Evolutionary conservation across 2,797 vertebrate genomes (phyloP).

Genomic region (Gouania willdenowi): DNA sequence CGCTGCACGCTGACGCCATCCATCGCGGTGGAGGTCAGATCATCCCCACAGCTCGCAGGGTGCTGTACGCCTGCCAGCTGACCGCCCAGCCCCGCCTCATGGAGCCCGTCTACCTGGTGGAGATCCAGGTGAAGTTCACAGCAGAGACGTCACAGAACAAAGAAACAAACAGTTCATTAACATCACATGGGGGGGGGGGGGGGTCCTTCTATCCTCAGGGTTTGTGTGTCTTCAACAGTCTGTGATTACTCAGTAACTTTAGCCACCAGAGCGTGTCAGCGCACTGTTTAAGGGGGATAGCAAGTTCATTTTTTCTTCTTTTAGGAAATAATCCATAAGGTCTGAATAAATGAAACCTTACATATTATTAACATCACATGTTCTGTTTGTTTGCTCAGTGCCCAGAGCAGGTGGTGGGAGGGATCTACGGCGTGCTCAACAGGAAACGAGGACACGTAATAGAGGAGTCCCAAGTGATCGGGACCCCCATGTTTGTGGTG

Average conservation of each 20-base stretch:
- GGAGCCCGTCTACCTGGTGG: slow-evolving; percentile 94
- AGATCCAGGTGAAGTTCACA: too few relatives aligned
- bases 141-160: slow-evolving; percentile 43
- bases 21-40: slow-evolving; percentile 94
- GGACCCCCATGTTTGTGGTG: slow-evolving; percentile 93
- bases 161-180: background rate
- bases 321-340: too few relatives aligned
- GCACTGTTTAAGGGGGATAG: too few relatives aligned
- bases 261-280: too few relatives aligned
- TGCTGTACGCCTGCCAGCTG: slow-evolving; percentile 88
- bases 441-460: slow-evolving; percentile 91
- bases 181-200: too few relatives aligned
- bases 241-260: too few relatives aligned
- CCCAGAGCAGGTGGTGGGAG: slow-evolving; percentile 89
- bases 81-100: slow-evolving; percentile 89
- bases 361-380: too few relatives aligned
- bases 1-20: slow-evolving; percentile 90
- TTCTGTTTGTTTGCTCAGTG: slow-evolving; percentile 68
- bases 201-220: too few relatives aligned
- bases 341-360: too few relatives aligned
- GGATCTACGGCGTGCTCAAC: slow-evolving; percentile 93
- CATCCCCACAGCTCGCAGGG: slow-evolving; percentile 90
- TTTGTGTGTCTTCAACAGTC: too few relatives aligned
- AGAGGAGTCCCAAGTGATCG: slow-evolving; percentile 89
- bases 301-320: too few relatives aligned